Percentiles rank a stretch among this genome's conserved stretches.
These are phyloP conservation scores for Thalassoma bifasciatum DNA, from an alignment of 2,113 vertebrate genomes.

Conservation along the genomic window DNA sequence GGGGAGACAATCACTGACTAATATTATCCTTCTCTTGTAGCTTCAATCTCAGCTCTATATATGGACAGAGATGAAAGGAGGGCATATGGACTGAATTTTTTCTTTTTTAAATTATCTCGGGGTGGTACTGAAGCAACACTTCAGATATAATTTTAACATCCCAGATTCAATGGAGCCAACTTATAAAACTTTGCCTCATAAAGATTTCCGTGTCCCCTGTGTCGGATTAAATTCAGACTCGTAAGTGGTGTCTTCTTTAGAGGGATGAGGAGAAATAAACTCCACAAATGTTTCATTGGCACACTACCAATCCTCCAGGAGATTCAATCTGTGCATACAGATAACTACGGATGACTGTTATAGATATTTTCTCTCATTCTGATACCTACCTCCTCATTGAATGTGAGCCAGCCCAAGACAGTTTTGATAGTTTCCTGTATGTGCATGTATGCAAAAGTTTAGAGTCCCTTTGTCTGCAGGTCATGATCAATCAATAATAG, in stretches of 20 bases:
- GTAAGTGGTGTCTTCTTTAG: not conserved
- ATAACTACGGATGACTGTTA: too few species aligned
- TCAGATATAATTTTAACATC: conserved; percentile 66
- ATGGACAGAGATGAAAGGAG: conserved; percentile 55
- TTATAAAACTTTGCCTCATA: conserved; percentile 7
- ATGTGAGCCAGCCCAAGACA: not conserved
- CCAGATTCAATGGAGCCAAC: conserved; percentile 47
- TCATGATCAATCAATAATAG: too few species aligned
- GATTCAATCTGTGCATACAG: too few species aligned
- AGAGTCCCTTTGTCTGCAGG: not conserved
- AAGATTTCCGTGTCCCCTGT: conserved; percentile 66
- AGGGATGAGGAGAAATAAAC: not conserved
- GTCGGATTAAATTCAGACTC: conserved; percentile 9
- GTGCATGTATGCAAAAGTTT: not conserved
- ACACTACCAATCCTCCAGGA: too few species aligned
- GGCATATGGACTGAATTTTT: conserved; percentile 59
- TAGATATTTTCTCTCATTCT: too few species aligned
- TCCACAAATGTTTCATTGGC: too few species aligned
- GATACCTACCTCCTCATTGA: too few species aligned
- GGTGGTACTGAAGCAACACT: conserved; percentile 59
- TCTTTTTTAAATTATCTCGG: conserved; percentile 63
- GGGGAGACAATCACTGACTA: conserved; percentile 61
- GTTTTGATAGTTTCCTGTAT: not conserved
- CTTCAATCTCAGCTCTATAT: conserved; percentile 57
- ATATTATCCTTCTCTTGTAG: conserved; percentile 60